Percentiles rank a stretch among this genome's conserved stretches.
These are phyloP conservation scores for Tupaia tana DNA, from an alignment of 2,113 vertebrate genomes.

Conservation along the genomic window DNA sequence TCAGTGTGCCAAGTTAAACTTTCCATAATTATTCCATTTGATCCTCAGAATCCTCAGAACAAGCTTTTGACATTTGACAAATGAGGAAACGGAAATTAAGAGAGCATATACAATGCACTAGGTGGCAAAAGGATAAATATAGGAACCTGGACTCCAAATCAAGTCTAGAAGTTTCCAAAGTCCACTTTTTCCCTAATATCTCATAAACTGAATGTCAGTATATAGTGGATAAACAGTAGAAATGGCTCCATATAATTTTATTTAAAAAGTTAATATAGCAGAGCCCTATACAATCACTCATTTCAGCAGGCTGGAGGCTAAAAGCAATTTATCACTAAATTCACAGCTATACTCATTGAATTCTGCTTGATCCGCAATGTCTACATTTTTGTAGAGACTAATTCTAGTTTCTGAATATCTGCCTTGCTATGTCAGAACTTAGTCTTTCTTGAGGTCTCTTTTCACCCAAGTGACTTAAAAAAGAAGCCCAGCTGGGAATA, in stretches of 20 bases:
- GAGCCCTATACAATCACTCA: background rate
- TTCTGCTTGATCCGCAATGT: background rate
- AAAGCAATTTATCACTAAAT: conserved; percentile 30
- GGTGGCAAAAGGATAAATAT: background rate
- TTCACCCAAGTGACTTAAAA: background rate
- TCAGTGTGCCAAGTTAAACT: conserved; percentile 4
- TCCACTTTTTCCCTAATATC: background rate
- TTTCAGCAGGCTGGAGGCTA: conserved; percentile 1
- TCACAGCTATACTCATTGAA: background rate
- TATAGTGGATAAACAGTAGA: conserved; percentile 44
- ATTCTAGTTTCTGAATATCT: background rate
- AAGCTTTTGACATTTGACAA: background rate
- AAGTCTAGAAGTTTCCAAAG: background rate
- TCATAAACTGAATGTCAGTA: background rate
- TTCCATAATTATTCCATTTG: conserved; percentile 62
- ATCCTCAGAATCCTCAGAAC: conserved; percentile 41
- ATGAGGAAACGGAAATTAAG: background rate
- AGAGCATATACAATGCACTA: background rate
- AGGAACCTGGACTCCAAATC: conserved; percentile 6
- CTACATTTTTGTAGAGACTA: background rate
- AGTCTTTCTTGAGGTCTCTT: background rate
- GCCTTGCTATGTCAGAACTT: background rate
- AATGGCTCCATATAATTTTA: conserved; percentile 53
- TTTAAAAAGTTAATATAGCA: conserved; percentile 63
- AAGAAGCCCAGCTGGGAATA: background rate